Percentiles rank a stretch among this genome's conserved stretches.
Evolutionary conservation across 2,888 invertebrate species (phyloP).

Genomic region (Agonopterix heracliana): DNA sequence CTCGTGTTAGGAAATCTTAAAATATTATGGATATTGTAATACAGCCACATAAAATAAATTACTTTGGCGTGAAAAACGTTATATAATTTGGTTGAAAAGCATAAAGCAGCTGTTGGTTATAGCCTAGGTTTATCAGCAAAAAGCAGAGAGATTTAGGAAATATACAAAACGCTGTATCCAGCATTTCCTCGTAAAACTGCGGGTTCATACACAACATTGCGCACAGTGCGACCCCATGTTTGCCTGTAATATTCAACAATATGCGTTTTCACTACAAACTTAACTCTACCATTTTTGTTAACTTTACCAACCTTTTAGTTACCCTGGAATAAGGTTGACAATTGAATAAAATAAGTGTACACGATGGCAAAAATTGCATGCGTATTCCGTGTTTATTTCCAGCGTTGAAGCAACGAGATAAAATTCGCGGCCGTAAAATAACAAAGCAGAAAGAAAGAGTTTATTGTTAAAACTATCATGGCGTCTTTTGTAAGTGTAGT

Average conservation of each 20-base stretch:
- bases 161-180: slow-evolving; percentile 35
- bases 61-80: neutral
- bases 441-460: slow-evolving; percentile 43
- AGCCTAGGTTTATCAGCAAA: slow-evolving; percentile 14
- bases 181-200: slow-evolving; percentile 46
- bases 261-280: slow-evolving; percentile 35
- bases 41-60: neutral
- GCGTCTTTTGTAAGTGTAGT: slow-evolving; percentile 27
- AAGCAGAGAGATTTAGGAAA: slow-evolving; percentile 9
- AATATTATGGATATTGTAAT: slow-evolving; percentile 11
- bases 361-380: neutral
- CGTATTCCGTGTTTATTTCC: slow-evolving; percentile 44
- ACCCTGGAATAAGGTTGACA: slow-evolving; percentile 33
- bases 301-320: slow-evolving; percentile 18
- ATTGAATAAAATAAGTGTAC: slow-evolving; percentile 36
- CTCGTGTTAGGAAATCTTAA: slow-evolving; percentile 16
- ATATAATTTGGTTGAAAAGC: neutral
- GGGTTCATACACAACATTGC: slow-evolving; percentile 50
- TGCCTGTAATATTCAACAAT: slow-evolving; percentile 53
- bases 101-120: neutral
- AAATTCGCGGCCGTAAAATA: slow-evolving; percentile 57
- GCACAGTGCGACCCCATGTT: slow-evolving; percentile 50
- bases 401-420: slow-evolving; percentile 52
- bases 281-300: slow-evolving; percentile 21
- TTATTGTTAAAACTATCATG: slow-evolving; percentile 49